Base-by-base conservation (phyloP, 1,140 invertebrate species). In the Nomia melanderi region DNA sequence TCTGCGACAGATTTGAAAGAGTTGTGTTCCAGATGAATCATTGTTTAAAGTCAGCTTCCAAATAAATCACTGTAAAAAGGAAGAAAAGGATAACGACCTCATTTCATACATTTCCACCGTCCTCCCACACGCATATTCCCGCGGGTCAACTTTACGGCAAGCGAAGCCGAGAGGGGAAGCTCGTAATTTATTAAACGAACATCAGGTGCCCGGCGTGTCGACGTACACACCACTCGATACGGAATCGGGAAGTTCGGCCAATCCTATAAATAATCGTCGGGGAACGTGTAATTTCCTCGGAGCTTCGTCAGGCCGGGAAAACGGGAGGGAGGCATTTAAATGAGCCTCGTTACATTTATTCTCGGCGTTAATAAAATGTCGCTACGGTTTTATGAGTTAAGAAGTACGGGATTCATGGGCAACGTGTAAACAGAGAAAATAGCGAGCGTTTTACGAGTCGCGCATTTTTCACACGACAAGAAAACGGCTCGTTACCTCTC, bases 361-460 rank as follows among this genome's bases (percentile, higher is more conserved):
- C 57, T 2, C 23, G 54, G 12, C 56, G 53, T 64, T 81, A 76
- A 73, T 84, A 81, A 84, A 84, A 81, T 75, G 70, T 78, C 82
- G 67, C 70, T 77, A 70, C 47, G 70, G 29, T 74, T 81, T 83
- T 81, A 66, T 66, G 62, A 83, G 64, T 75, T 73, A 84, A 81
- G 74, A 67, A 84, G 83, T 20, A 71, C n/a, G 54, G 65, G 47
- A 79, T 66, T 69, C 72, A n/a, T 69, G 17, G 33, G 53, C 23
- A 44, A 47, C 41, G 56, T 73, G 74, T 64, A 84, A 65, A 74
- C 75, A 57, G 53, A 56, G 74, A 66, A 84, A 78, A 84, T 67
- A 54, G 36, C 44, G n/a, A 39, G 33, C 25, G 59, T 66, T 84
- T 84, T 84, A 84, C 78, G 82, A 84, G 73, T 41, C 20, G 27